A percentile compares a stretch with the other conserved stretches of the same genome.
Conservation (phyloP, 1,140 invertebrate species). For the Drosophila subpulchrella region DNA sequence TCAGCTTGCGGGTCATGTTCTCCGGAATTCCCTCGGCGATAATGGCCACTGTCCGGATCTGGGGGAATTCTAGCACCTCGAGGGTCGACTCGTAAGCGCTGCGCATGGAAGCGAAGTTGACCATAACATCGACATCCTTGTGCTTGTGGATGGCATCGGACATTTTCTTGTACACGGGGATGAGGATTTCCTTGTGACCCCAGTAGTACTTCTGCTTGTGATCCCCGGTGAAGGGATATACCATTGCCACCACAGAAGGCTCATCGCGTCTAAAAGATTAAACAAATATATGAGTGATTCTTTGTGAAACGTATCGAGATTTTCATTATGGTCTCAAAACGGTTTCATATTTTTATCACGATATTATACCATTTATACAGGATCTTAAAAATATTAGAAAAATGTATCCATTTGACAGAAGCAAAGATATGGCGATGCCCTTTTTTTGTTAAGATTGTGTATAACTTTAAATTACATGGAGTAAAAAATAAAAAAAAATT, state of each 20-base stretch:
- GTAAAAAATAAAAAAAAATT: no score
- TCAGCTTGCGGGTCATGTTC: constrained; percentile 98
- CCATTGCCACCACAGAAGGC: constrained; percentile 96
- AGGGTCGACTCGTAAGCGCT: constrained; percentile 99
- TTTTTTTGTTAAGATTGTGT: no score
- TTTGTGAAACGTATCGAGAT: no score
- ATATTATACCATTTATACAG: no score
- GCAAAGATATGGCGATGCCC: no score
- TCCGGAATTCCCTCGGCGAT: constrained; percentile 99
- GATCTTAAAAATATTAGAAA: no score
- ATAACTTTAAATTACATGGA: no score
- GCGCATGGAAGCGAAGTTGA: constrained; percentile 99
- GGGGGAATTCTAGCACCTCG: constrained; percentile 94
- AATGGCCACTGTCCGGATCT: constrained; percentile 98
- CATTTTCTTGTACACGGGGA: constrained; percentile 98
- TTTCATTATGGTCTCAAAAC: no score
- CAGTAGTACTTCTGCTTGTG: constrained; percentile 99
- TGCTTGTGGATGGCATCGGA: constrained; percentile 98
- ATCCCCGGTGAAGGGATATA: constrained; percentile 99
- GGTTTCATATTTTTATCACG: no score
- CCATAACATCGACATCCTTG: constrained; percentile 96
- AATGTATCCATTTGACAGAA: no score
- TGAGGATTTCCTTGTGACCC: constrained; percentile 98
- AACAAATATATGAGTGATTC: constrained; percentile 88
- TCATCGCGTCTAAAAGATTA: constrained; percentile 91